Conservation (phyloP, 2,888 invertebrate species). For the Nomada fabriciana region DNA sequence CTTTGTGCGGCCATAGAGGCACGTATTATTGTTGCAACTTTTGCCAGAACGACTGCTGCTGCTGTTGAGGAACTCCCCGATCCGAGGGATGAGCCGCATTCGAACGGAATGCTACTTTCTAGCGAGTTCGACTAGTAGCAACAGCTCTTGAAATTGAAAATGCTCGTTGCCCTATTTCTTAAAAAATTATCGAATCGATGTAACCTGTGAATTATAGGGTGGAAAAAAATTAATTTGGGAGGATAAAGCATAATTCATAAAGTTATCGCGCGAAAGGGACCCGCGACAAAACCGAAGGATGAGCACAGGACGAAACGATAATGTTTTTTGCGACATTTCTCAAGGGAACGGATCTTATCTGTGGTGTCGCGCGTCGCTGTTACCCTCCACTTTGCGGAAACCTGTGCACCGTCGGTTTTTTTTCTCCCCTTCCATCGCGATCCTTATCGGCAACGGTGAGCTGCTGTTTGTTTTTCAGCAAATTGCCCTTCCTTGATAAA, state of each 20-base stretch:
- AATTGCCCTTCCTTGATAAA: constrained; percentile 27
- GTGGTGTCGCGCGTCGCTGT: background rate
- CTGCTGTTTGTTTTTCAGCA: constrained; percentile 17
- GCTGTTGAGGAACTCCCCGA: constrained; percentile 35
- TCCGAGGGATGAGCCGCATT: constrained; percentile 28
- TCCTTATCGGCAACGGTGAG: constrained; percentile 21
- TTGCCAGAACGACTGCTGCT: constrained; percentile 29
- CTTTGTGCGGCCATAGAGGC: constrained; percentile 6
- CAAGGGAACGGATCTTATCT: constrained; percentile 35
- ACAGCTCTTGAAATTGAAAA: constrained; percentile 34
- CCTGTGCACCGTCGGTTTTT: constrained; percentile 7
- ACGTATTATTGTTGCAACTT: constrained; percentile 43
- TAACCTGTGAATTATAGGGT: too few species aligned
- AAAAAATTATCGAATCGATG: background rate
- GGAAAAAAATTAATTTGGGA: too few species aligned
- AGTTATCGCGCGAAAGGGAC: background rate
- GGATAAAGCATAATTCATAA: background rate
- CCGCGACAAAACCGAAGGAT: background rate
- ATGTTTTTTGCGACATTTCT: constrained; percentile 46
- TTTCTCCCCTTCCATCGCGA: background rate
- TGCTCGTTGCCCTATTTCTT: background rate
- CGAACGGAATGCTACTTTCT: background rate
- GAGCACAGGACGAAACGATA: background rate
- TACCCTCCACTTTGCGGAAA: constrained; percentile 30
- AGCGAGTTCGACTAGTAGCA: constrained; percentile 11